phyloP scores from a whole-genome alignment of 2,113 vertebrate genomes.

The Zosterops japonicus region DNA sequence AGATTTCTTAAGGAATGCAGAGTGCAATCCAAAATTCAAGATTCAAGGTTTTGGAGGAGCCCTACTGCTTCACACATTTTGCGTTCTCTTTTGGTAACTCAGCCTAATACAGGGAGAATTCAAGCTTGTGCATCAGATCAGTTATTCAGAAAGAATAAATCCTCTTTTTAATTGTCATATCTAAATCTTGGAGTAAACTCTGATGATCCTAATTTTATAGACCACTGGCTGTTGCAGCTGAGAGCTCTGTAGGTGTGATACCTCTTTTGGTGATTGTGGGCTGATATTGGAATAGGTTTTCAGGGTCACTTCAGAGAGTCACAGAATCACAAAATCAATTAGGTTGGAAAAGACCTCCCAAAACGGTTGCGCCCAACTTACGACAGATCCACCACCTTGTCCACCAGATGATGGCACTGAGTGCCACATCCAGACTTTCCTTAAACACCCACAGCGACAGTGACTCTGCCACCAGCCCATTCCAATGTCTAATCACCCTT shows the following conservation, averaged over 20 bases:
- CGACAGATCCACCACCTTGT: too few relatives aligned
- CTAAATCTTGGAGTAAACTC: neutral
- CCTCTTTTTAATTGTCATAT: neutral
- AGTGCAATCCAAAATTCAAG: neutral
- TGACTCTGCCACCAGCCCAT: neutral
- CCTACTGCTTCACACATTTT: neutral
- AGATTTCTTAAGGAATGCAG: neutral
- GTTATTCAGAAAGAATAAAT: neutral
- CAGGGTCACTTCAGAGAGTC: neutral
- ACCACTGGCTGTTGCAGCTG: neutral
- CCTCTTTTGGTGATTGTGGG: neutral
- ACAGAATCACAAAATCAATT: neutral
- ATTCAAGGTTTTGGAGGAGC: neutral
- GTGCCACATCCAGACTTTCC: neutral
- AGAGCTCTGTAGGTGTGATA: neutral
- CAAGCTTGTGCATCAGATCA: neutral
- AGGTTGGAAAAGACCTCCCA: neutral
- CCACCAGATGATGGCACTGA: neutral
- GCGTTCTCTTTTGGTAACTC: neutral
- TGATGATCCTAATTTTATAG: neutral
- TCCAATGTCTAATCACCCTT: neutral
- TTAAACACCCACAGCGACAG: too few relatives aligned
- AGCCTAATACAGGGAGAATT: neutral
- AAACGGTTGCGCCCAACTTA: neutral
- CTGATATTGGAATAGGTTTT: neutral